These are phyloP conservation scores for Lucifuga dentata DNA, from an alignment of 2,113 vertebrate species.

Conservation along the genomic window DNA sequence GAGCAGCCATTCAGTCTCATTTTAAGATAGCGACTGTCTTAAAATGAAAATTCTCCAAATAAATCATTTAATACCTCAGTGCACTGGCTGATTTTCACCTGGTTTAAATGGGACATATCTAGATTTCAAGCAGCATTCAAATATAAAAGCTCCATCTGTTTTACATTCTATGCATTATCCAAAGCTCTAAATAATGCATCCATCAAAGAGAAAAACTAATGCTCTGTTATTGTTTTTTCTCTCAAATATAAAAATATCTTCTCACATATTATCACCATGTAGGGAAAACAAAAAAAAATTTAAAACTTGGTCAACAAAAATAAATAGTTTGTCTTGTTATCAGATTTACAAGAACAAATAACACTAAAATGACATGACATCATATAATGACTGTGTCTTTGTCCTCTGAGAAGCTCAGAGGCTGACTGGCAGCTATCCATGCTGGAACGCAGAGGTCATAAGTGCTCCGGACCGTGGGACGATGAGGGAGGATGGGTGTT, in stretches of 20 bases:
- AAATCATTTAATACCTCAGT: neutral
- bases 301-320: conserved; percentile 47
- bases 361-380: conserved; percentile 26
- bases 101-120: no score
- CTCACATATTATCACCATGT: conserved; percentile 16
- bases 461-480: conserved; percentile 44
- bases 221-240: neutral
- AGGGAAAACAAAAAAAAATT: conserved; percentile 20
- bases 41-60: no score
- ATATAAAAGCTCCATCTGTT: no score
- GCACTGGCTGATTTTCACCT: no score
- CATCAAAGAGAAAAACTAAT: neutral
- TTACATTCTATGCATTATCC: neutral
- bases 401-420: conserved; percentile 21
- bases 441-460: conserved; percentile 42
- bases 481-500: conserved; percentile 22
- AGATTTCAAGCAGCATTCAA: no score
- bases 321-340: conserved; percentile 46
- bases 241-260: conserved; percentile 10
- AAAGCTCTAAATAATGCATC: neutral
- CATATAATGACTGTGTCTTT: conserved; percentile 3
- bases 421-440: conserved; percentile 51
- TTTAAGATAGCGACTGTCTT: no score
- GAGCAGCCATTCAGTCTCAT: no score
- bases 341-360: conserved; percentile 49